Evolutionary conservation across 2,113 vertebrate species (phyloP), one percentile per base, ranked within the genome.

Genomic region (Cairina moschata): DNA sequence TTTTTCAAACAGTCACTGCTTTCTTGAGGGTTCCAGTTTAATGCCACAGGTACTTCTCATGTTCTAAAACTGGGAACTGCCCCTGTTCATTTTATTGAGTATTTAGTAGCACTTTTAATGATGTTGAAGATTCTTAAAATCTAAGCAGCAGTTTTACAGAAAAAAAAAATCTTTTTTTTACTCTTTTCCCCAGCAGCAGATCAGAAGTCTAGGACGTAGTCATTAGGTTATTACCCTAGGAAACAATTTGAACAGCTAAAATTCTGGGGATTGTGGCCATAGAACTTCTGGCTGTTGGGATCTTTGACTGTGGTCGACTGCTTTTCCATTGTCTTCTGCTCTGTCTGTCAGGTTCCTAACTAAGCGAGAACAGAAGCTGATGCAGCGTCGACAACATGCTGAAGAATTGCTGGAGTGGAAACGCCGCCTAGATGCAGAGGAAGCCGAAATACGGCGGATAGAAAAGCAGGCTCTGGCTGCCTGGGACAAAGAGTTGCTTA

Each of bases 381-480:
- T 99, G 98, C 99, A 99, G 31, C 98, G 99, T 38, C 98, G 99
- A 6, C 98, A 98, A 18, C 98, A 99, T 13, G 99, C 99, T 0
- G 99, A 99, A 84, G 99, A 99, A 67, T 92, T 99, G 71, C 94
- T 99, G 42, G 98, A 99, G 90, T 99, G 99, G 99, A 99, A 99
- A 72, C 98, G 98, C 46, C 98, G 99, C 26, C 97, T 99, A 86
- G 99, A 99, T 56, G 98, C 97, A 7, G 99, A 99, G 94, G 99
- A 99, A 81, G 98, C 98, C 4, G 99, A 99, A 91, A 98, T 99
- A 32, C 97, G 98, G 44, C 97, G 93, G 18, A 99, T 99, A 97
- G 99, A 99, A 94, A 99, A 98, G 92, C 98, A 99, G 91, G 99
- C 99, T 17, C 93, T 99, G 94, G 98, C 98, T 79, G 99, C 98